Conservation (phyloP, 1,140 invertebrate species). For the Magallana angulata region DNA sequence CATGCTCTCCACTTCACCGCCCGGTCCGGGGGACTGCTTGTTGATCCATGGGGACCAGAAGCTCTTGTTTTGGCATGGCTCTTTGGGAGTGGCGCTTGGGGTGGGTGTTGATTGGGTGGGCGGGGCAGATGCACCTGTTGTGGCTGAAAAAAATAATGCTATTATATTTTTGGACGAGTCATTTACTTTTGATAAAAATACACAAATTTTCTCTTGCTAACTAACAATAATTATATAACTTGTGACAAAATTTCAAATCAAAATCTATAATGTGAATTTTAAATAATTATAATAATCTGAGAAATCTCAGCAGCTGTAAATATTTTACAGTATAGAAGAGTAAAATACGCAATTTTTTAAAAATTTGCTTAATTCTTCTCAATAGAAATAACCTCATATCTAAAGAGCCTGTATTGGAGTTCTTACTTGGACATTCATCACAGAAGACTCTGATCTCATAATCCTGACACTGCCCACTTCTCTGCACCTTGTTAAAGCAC, state of each 20-base stretch:
- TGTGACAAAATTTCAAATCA: too few relatives aligned
- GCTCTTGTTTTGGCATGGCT: constrained; percentile 42
- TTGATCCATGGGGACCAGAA: constrained; percentile 60
- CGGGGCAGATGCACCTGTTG: constrained; percentile 12
- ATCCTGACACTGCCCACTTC: constrained; percentile 80
- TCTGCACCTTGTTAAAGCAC: constrained; percentile 80
- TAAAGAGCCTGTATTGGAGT: too few relatives aligned
- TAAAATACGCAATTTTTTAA: too few relatives aligned
- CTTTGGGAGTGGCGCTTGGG: background rate
- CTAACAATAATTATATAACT: too few relatives aligned
- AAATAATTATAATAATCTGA: too few relatives aligned
- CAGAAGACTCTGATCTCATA: constrained; percentile 88
- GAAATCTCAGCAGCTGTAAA: too few relatives aligned
- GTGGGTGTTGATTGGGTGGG: background rate
- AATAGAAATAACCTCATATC: too few relatives aligned
- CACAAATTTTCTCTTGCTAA: too few relatives aligned
- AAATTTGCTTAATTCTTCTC: too few relatives aligned
- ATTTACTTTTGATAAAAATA: too few relatives aligned
- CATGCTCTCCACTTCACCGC: constrained; percentile 55
- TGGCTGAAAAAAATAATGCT: background rate
- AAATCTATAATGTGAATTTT: too few relatives aligned
- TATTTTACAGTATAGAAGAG: too few relatives aligned
- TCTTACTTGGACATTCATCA: constrained; percentile 73
- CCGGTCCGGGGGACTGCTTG: constrained; percentile 44
- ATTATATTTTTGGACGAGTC: background rate